Percentiles rank a stretch among this genome's conserved stretches.
phyloP scores from a whole-genome alignment of 2,113 vertebrate species.

The Poeciliopsis occidentalis region DNA sequence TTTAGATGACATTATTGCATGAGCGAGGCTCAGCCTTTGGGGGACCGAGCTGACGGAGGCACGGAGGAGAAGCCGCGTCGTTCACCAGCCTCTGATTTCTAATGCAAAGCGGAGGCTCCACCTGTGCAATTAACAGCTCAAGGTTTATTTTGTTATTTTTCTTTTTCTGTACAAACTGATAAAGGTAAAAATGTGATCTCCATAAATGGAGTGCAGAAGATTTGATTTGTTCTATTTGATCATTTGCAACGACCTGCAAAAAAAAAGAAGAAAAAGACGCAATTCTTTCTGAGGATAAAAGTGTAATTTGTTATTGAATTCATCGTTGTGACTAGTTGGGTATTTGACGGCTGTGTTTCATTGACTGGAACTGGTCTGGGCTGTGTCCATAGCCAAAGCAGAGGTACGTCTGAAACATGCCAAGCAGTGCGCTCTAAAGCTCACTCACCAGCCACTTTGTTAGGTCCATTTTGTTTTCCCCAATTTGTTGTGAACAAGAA shows the following conservation, averaged over 20 bases:
- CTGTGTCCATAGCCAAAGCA: neutral
- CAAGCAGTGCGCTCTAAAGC: too few relatives aligned
- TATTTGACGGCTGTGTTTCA: too few relatives aligned
- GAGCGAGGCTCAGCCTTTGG: neutral
- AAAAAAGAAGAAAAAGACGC: too few relatives aligned
- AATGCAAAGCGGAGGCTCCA: neutral
- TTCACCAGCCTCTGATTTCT: neutral
- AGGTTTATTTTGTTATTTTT: neutral
- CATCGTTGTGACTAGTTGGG: too few relatives aligned
- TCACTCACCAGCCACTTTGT: neutral
- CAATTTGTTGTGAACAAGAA: neutral
- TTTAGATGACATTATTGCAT: constrained; percentile 13
- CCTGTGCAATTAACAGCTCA: neutral
- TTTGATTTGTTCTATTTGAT: neutral
- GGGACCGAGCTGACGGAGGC: neutral
- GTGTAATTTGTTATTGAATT: too few relatives aligned
- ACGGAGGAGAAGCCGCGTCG: neutral
- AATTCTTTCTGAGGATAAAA: too few relatives aligned
- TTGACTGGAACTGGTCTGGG: too few relatives aligned
- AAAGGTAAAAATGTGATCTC: neutral
- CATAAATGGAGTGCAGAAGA: neutral
- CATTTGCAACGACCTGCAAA: neutral
- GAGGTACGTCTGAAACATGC: neutral
- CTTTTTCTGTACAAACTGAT: neutral
- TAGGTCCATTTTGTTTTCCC: neutral